Evolutionary conservation across 2,113 vertebrate genomes (phyloP).

Genomic region (Vidua macroura): DNA sequence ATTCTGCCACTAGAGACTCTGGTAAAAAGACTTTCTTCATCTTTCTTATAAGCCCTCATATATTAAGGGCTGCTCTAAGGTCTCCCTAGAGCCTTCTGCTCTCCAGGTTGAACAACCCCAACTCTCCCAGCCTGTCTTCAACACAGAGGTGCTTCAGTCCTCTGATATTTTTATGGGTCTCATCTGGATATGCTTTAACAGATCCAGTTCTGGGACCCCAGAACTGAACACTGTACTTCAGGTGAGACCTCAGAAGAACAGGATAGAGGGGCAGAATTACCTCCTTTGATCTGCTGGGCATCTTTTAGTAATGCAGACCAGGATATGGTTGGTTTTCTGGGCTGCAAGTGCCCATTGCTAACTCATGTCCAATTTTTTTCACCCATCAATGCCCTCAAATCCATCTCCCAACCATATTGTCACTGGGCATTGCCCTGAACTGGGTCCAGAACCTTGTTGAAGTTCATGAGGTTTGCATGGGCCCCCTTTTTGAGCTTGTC

Average conservation of each 20-base stretch:
- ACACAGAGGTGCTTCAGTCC: background rate
- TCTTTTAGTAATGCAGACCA: background rate
- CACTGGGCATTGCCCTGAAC: background rate
- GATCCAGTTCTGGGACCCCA: rapidly evolving
- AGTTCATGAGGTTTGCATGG: rapidly evolving
- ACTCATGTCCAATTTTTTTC: background rate
- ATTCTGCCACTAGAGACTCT: background rate
- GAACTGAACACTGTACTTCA: background rate
- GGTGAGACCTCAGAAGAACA: background rate
- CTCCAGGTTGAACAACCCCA: background rate
- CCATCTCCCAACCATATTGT: background rate
- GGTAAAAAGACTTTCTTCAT: background rate
- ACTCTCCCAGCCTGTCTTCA: background rate
- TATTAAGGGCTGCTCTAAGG: background rate
- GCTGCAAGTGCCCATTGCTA: background rate
- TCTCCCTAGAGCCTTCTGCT: background rate
- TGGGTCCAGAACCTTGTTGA: background rate
- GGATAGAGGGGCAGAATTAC: background rate
- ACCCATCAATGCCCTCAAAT: background rate
- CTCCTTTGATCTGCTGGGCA: background rate
- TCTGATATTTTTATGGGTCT: background rate
- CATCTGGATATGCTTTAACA: background rate
- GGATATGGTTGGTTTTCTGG: background rate
- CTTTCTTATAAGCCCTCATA: background rate
- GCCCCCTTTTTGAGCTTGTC: background rate